Evolutionary conservation across 2,888 invertebrate genomes (phyloP), one percentile per base, ranked within the genome.

Genomic region (Melinaea menophilus): DNA sequence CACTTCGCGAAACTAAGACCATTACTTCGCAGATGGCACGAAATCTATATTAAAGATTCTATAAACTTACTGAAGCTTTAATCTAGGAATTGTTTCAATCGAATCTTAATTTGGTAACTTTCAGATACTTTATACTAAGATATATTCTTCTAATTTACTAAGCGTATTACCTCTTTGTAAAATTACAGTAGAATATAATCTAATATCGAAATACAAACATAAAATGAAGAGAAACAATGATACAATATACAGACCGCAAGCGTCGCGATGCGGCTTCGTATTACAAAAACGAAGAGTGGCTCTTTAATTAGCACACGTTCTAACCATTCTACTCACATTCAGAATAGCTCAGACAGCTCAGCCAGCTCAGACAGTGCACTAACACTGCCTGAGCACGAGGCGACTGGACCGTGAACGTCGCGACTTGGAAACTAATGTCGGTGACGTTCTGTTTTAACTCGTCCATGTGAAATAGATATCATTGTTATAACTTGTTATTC

Each of bases 221-320:
- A 58, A 56, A 64, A 48, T 61, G 37, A 22, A 58, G 48, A 55
- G 54, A 34, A 54, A 61, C 61, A 61, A 64, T 64, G 55, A 62
- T 62, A 67, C 46, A 67, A 63, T 62, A 59, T 63, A 58, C 66
- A 67, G 72, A 73, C 77, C 78, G 72, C 79, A 73, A 76, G 74
- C 76, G 77, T 74, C 76, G 72, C 71, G 71, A 69, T 71, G 73
- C 68, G 69, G 81, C 71, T 66, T 82, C 77, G 74, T 69, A 74
- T 83, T 81, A 81, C 85, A 83, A 84, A 84, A 84, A 83, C 78
- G 75, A 79, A 79, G 69, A 76, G 65, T 73, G 76, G 77, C 75
- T 76, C 79, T 78, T 81, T 82, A 85, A 85, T 86, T 85, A 82
- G 80, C 77, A 63, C 71, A 61, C 64, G 61, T 61, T 64, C 65